Percentiles rank a stretch among this genome's conserved stretches.
phyloP scores from a whole-genome alignment of 2,888 invertebrate genomes.

The Oxytorus armatus region DNA sequence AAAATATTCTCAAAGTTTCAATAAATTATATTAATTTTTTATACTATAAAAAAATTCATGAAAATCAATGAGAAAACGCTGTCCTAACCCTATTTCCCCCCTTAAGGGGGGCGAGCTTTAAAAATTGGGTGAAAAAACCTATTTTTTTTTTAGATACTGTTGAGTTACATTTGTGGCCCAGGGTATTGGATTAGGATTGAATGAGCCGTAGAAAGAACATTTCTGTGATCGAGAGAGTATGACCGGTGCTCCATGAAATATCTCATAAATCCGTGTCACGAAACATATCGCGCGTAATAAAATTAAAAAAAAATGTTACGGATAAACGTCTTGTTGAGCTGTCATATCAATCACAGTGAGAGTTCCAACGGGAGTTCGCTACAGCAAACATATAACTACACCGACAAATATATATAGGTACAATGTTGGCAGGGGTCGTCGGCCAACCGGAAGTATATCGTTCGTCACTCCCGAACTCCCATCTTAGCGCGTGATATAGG shows the following conservation, averaged over 20 bases:
- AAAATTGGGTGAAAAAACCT: no score
- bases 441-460: constrained; percentile 46
- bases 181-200: no score
- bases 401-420: background rate
- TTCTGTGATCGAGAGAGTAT: background rate
- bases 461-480: constrained; percentile 46
- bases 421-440: constrained; percentile 23
- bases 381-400: background rate
- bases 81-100: no score
- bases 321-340: background rate
- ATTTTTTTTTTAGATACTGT: no score
- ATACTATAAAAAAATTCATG: no score
- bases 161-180: no score
- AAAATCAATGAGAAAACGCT: no score
- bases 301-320: background rate
- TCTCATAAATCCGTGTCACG: background rate
- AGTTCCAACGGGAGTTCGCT: constrained; percentile 7
- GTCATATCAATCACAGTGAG: constrained; percentile 22
- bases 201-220: background rate
- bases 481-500: constrained; percentile 26
- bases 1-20: no score
- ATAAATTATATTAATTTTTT: no score
- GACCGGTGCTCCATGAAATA: background rate
- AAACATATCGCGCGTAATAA: background rate
- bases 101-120: no score